phyloP scores from a whole-genome alignment of 2,113 vertebrate genomes.

The Tamias sibiricus region DNA sequence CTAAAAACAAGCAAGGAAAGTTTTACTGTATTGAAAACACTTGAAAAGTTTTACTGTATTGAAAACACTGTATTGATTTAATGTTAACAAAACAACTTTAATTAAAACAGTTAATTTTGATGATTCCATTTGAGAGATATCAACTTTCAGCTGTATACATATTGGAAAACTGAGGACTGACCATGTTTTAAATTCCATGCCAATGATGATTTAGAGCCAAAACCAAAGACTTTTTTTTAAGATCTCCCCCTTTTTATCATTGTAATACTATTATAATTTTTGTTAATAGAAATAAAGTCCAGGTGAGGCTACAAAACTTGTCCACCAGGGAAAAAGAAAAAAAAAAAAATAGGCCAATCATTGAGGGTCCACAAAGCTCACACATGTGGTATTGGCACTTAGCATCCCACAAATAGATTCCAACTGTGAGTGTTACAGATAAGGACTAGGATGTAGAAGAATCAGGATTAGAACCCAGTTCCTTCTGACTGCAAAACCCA shows the following conservation, averaged over 20 bases:
- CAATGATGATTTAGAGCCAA: not conserved
- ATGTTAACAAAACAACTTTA: not conserved
- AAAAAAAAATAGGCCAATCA: not conserved
- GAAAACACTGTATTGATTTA: not conserved
- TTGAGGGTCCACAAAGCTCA: accelerated
- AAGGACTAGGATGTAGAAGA: not conserved
- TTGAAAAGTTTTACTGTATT: not conserved
- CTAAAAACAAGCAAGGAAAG: not conserved
- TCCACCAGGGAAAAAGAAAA: not conserved
- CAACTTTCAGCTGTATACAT: not conserved
- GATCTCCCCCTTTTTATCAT: not conserved
- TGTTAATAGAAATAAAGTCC: not conserved
- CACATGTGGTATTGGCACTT: accelerated
- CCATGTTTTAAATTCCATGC: not conserved
- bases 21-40: not conserved
- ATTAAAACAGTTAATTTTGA: not conserved
- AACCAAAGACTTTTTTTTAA: not conserved
- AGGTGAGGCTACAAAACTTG: not conserved
- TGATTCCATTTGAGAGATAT: not conserved
- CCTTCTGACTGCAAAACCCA: not conserved
- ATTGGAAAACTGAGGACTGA: not conserved
- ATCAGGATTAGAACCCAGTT: not conserved
- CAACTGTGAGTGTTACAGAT: no score
- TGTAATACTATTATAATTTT: not conserved
- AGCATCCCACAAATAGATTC: not conserved